These are phyloP conservation scores for Botia almorhae DNA, from an alignment of 2,797 vertebrate genomes.

Conservation along the genomic window DNA sequence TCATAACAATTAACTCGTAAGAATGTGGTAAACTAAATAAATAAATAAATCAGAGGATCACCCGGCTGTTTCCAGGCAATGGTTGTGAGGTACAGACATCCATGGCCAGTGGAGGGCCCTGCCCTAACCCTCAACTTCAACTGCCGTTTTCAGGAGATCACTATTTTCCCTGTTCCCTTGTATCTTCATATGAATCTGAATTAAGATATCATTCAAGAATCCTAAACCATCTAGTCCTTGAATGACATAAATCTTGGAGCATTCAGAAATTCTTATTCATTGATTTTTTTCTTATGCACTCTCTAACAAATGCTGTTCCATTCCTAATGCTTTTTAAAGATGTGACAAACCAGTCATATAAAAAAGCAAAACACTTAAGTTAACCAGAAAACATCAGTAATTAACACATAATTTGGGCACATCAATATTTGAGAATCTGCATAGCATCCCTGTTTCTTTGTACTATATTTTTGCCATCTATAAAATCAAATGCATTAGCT, in stretches of 20 bases:
- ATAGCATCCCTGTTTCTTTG: not conserved
- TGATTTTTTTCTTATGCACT: not conserved
- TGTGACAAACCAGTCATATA: not conserved
- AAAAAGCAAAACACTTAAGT: not conserved
- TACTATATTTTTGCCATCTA: not conserved
- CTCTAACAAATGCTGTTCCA: not conserved
- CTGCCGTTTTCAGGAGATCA: not conserved
- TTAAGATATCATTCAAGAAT: not conserved
- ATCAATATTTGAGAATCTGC: not conserved
- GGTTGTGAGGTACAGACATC: constrained; percentile 69
- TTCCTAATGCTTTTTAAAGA: constrained; percentile 6
- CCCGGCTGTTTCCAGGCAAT: constrained; percentile 79
- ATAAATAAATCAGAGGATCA: constrained; percentile 52
- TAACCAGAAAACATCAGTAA: not conserved
- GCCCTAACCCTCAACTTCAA: constrained; percentile 39
- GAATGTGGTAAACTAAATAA: constrained; percentile 28
- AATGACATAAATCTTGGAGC: not conserved
- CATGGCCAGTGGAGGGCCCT: constrained; percentile 64
- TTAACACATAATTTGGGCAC: not conserved
- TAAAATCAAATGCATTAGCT: not conserved
- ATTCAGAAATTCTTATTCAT: not conserved
- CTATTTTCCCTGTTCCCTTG: not conserved
- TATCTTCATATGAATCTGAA: not conserved
- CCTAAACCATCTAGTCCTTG: not conserved
- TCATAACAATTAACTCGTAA: not conserved